Conservation (phyloP, 2,113 vertebrate genomes). For the Numenius arquata region DNA sequence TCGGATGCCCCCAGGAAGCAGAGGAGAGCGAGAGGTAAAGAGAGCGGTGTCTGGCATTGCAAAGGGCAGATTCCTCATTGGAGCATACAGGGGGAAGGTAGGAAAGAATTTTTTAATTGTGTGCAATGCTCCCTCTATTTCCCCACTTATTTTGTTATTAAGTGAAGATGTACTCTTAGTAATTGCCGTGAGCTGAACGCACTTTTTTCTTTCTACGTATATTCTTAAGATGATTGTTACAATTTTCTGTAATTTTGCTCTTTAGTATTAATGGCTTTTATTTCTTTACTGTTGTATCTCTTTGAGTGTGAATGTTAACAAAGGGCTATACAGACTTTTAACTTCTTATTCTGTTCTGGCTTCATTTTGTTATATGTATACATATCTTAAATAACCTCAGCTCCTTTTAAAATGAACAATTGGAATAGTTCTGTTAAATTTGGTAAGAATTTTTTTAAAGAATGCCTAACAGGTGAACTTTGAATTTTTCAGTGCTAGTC, state of each 20-base stretch:
- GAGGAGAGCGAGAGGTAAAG: background rate
- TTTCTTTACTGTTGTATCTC: background rate
- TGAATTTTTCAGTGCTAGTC: background rate
- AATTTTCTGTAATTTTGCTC: background rate
- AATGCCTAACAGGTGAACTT: background rate
- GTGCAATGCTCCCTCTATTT: background rate
- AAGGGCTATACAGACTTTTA: background rate
- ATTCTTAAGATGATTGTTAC: background rate
- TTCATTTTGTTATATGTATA: background rate
- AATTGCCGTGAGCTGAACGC: background rate
- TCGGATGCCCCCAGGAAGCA: background rate
- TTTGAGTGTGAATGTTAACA: background rate
- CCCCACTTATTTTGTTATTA: too few relatives aligned
- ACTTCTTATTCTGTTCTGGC: background rate
- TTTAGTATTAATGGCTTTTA: background rate
- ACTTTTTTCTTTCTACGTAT: accelerated
- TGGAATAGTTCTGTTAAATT: background rate
- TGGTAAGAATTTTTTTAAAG: background rate
- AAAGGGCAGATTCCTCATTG: background rate
- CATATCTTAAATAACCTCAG: background rate
- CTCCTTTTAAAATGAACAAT: background rate
- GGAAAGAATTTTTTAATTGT: background rate
- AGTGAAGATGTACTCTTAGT: background rate
- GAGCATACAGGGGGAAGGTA: background rate
- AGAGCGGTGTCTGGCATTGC: accelerated